A percentile compares a stretch with the other conserved stretches of the same genome.
Conservation (phyloP, 2,113 vertebrate species). For the Hiodon alosoides region DNA sequence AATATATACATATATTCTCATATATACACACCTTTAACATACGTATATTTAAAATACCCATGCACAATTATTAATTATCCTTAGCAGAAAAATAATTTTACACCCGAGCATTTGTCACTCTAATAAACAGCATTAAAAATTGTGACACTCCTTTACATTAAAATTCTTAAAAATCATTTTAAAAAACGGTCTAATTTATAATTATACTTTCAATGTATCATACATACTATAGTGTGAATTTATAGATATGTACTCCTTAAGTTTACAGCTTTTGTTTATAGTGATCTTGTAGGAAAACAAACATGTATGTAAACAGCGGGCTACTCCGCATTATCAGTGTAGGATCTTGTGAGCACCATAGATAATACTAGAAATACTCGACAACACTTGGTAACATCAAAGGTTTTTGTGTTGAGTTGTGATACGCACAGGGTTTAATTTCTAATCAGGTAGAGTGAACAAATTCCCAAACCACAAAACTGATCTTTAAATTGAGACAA, state of each 20-base stretch:
- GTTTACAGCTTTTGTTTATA: too few species aligned
- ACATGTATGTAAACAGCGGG: slow-evolving; percentile 19
- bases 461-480: too few species aligned
- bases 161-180: slow-evolving; percentile 5
- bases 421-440: too few species aligned
- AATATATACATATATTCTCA: slow-evolving; percentile 26
- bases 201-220: not conserved
- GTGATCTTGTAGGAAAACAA: not conserved
- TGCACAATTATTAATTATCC: slow-evolving; percentile 32
- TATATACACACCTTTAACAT: slow-evolving; percentile 24
- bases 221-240: too few species aligned
- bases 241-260: too few species aligned
- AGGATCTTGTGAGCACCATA: not conserved
- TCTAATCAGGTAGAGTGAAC: too few species aligned
- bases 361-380: not conserved
- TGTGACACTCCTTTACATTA: slow-evolving; percentile 20
- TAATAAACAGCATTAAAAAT: slow-evolving; percentile 29
- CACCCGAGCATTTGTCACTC: slow-evolving; percentile 30
- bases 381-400: too few species aligned
- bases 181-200: slow-evolving; percentile 19
- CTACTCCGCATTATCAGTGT: not conserved
- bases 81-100: slow-evolving; percentile 25
- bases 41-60: slow-evolving; percentile 35
- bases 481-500: too few species aligned
- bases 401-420: too few species aligned